Base-by-base conservation (phyloP, 2,888 invertebrate genomes). In the Cyclophora punctaria region DNA sequence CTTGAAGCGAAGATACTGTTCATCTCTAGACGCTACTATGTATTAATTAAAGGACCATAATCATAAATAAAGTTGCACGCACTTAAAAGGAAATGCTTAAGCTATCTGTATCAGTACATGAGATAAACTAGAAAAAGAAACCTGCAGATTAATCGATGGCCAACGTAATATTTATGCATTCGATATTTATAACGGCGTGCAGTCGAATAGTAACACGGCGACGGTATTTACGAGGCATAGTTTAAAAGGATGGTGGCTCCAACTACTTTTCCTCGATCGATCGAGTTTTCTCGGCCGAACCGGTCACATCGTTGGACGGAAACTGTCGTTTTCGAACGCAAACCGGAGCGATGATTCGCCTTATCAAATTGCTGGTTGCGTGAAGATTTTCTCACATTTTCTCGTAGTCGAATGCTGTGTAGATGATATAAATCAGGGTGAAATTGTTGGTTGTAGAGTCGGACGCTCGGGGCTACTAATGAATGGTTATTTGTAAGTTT, bases 301-400 rank as follows among this genome's bases (percentile, higher is more conserved):
- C 78, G 79, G 84, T 83, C 79, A 44, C 20, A 79, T 78, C 73
- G 64, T 69, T 79, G 70, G 76, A 65, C 80, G 82, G 82, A 83
- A 80, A 88, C 86, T 87, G 83, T 87, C 86, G 83, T 78, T 88
- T 87, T 87, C 86, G 75, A 80, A 78, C 66, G 70, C 55, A 66
- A 76, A 78, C 77, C 76, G 74, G 79, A 78, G 80, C 78, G 80
- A 83, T 80, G 86, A 81, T 83, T 80, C 83, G 74, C 72, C 81
- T 82, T 80, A 86, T 87, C 84, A 87, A 87, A 87, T 86, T 83
- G 79, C 77, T 69, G 75, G 76, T 75, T 72, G 74, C 65, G 69
- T 84, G 85, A 85, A 88, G 85, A 86, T 84, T 76, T 86, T 85
- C 85, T 82, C 85, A 84, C 84, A 85, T 87, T 88, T 87, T 88